Evolutionary conservation across 35 echinoderm and acorn worm species (phyloP).

Genomic region (Apostichopus californicus): DNA sequence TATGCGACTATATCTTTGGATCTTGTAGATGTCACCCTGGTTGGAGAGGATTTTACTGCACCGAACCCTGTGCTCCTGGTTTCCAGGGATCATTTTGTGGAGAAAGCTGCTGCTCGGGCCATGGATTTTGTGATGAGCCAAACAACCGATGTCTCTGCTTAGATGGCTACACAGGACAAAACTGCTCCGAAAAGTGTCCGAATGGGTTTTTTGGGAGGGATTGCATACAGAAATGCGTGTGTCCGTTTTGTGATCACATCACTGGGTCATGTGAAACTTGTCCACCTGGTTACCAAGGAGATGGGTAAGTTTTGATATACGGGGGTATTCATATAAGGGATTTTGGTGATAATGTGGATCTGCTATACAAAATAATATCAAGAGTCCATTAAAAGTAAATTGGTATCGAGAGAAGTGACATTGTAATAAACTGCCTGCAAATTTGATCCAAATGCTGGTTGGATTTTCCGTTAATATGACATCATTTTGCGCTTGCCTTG

Average conservation of each 20-base stretch:
- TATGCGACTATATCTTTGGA: neutral
- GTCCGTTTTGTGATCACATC: constrained; percentile 43
- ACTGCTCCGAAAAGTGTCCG: neutral
- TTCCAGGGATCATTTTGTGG: neutral
- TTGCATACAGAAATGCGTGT: constrained; percentile 9
- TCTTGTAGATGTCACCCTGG: constrained; percentile 11
- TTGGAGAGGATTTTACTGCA: constrained; percentile 48
- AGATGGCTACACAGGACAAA: neutral
- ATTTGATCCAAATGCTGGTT: neutral
- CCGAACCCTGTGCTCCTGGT: constrained; percentile 33
- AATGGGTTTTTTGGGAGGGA: constrained; percentile 44
- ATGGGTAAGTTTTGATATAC: constrained; percentile 5
- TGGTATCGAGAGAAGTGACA: neutral
- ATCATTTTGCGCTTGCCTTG: neutral
- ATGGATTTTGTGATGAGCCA: constrained; percentile 14
- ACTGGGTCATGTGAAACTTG: constrained; percentile 21
- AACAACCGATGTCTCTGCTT: constrained; percentile 27
- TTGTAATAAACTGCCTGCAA: neutral
- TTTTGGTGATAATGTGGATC: no score
- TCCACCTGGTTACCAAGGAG: constrained; percentile 28
- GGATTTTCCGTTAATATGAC: neutral
- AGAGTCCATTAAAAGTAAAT: no score
- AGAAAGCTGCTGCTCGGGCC: neutral
- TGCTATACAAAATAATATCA: no score
- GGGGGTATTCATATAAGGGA: no score